Percentiles rank a stretch among this genome's conserved stretches.
phyloP scores from a whole-genome alignment of 1,140 invertebrate genomes.

The Drosophila prosaltans region DNA sequence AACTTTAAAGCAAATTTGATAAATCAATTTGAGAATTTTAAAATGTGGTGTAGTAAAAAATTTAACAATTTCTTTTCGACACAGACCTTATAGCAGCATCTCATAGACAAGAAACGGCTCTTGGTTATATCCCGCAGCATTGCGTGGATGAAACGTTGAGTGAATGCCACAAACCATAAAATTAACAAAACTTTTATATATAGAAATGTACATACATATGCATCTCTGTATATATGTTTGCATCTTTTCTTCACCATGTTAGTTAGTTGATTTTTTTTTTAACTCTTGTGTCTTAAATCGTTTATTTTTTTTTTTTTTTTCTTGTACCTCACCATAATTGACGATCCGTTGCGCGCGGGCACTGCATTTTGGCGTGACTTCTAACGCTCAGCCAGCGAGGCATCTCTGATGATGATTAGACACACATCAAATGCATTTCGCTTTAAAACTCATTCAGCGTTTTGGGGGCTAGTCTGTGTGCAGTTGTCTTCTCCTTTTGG shows the following conservation, averaged over 20 bases:
- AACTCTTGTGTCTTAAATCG: conserved; percentile 8
- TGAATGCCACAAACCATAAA: conserved; percentile 62
- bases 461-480: neutral
- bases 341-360: conserved; percentile 1
- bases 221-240: too few species aligned
- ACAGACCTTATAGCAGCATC: neutral
- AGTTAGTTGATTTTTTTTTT: neutral
- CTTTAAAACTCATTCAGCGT: conserved; percentile 21
- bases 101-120: neutral
- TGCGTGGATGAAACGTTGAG: neutral
- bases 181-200: conserved; percentile 50
- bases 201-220: conserved; percentile 17
- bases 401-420: conserved; percentile 43
- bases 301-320: conserved; percentile 45
- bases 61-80: too few species aligned
- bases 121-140: conserved; percentile 8
- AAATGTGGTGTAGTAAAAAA: too few species aligned
- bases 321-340: conserved; percentile 40
- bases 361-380: conserved; percentile 61
- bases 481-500: neutral
- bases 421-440: conserved; percentile 60
- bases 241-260: neutral
- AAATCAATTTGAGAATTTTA: too few species aligned
- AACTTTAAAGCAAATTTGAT: too few species aligned
- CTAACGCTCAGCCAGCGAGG: conserved; percentile 47